Percentiles rank a stretch among this genome's conserved stretches.
These are phyloP conservation scores for Synanthedon andrenaeformis DNA, from an alignment of 2,888 invertebrate genomes.

Conservation along the genomic window DNA sequence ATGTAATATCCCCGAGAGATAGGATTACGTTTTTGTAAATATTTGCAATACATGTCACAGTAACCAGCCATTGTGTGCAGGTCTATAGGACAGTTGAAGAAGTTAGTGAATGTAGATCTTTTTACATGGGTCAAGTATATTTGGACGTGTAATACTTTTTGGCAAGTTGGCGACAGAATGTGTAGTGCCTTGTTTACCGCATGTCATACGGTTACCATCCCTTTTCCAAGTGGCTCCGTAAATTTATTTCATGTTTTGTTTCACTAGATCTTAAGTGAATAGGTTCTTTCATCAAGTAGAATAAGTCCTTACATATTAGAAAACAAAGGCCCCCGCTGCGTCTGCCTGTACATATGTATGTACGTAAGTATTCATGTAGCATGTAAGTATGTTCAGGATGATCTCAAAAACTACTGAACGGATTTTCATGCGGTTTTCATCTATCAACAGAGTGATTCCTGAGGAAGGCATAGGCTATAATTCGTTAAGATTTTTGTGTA, in stretches of 20 bases:
- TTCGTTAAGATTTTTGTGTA: no score
- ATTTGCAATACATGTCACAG: background rate
- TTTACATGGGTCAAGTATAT: background rate
- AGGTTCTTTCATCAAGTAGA: no score
- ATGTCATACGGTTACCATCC: background rate
- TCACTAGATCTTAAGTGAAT: background rate
- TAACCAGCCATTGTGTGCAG: background rate
- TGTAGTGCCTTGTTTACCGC: conserved; percentile 1
- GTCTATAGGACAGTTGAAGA: background rate
- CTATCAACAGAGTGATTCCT: no score
- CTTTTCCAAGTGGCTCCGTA: background rate
- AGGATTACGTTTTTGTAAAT: conserved; percentile 1
- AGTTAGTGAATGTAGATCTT: background rate
- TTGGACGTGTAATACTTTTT: conserved; percentile 1
- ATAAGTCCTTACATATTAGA: no score
- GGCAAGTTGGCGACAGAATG: background rate
- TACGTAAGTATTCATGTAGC: no score
- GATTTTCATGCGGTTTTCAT: no score
- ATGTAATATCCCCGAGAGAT: background rate
- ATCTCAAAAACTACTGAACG: no score
- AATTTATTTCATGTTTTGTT: background rate
- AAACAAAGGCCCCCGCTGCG: no score
- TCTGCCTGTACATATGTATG: no score
- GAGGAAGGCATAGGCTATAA: no score
- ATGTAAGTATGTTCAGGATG: no score